These are phyloP conservation scores for Hydropsyche tenuis DNA, from an alignment of 1,140 invertebrate genomes.

Conservation along the genomic window DNA sequence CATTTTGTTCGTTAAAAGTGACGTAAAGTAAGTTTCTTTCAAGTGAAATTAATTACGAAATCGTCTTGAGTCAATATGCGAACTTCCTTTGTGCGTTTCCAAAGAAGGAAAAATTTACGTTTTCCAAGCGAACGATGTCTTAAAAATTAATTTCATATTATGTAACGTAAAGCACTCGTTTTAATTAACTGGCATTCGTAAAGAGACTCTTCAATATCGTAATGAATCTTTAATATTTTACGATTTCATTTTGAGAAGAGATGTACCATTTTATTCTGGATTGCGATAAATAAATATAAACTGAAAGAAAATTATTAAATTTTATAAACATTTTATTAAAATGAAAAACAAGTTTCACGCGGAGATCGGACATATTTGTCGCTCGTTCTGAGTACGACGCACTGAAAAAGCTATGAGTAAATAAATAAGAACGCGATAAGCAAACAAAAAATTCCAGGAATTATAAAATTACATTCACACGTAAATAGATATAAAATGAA, in stretches of 20 bases:
- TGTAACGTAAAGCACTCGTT: too few species aligned
- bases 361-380: neutral
- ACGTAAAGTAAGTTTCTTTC: constrained; percentile 35
- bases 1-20: neutral
- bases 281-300: too few species aligned
- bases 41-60: constrained; percentile 46
- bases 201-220: too few species aligned
- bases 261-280: too few species aligned
- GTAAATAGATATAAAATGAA: too few species aligned
- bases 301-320: constrained; percentile 8
- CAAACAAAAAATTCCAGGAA: constrained; percentile 26
- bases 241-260: neutral
- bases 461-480: neutral
- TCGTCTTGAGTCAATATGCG: constrained; percentile 44
- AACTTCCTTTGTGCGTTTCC: constrained; percentile 38
- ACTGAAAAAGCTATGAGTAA: constrained; percentile 29
- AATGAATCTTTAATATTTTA: neutral
- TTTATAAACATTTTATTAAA: neutral
- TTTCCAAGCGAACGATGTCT: neutral
- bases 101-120: constrained; percentile 28
- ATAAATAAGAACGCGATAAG: constrained; percentile 26
- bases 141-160: too few species aligned
- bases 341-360: neutral
- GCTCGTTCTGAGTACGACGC: neutral
- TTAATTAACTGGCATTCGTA: too few species aligned